These are phyloP conservation scores for Pantherophis vulpinus DNA, from an alignment of 2,797 vertebrate genomes.

Conservation along the genomic window DNA sequence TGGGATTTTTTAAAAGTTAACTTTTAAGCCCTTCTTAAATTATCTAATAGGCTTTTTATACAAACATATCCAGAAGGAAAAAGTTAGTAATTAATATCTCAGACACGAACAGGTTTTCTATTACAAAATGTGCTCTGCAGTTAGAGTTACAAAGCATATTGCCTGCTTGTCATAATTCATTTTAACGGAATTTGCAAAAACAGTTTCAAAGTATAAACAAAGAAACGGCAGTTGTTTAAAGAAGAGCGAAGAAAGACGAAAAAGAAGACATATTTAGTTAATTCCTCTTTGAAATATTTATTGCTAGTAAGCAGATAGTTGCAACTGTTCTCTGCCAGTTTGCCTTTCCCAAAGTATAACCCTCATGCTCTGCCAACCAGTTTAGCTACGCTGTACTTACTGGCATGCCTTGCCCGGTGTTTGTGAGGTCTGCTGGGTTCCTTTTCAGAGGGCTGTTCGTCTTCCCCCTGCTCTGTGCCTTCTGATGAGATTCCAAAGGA, in stretches of 20 bases:
- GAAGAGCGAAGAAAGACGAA: slow-evolving; percentile 13
- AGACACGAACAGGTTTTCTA: background rate
- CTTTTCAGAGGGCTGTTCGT: slow-evolving; percentile 78
- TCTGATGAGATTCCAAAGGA: slow-evolving; percentile 87
- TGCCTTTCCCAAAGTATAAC: background rate
- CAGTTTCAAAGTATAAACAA: background rate
- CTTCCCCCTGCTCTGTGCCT: slow-evolving; percentile 85
- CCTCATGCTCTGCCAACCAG: slow-evolving; percentile 21
- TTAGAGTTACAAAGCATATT: background rate
- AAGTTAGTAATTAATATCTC: slow-evolving; percentile 30
- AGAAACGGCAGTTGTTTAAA: background rate
- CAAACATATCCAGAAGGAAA: slow-evolving; percentile 24
- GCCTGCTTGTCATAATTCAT: background rate
- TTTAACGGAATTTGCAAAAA: slow-evolving; percentile 27
- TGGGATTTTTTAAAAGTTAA: slow-evolving; percentile 21
- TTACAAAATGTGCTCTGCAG: background rate
- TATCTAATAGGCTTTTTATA: slow-evolving; percentile 30
- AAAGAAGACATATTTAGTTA: slow-evolving; percentile 18
- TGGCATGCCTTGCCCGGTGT: slow-evolving; percentile 89
- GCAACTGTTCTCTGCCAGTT: slow-evolving; percentile 21
- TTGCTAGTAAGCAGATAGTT: background rate
- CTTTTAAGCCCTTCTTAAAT: slow-evolving; percentile 26
- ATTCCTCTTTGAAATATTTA: background rate
- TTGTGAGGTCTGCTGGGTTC: slow-evolving; percentile 88
- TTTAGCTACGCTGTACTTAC: slow-evolving; percentile 79